These are phyloP conservation scores for Hexactinellida sp. DNA, from an alignment of 37 sponge, comb jelly and placozoan species.

Conservation along the genomic window DNA sequence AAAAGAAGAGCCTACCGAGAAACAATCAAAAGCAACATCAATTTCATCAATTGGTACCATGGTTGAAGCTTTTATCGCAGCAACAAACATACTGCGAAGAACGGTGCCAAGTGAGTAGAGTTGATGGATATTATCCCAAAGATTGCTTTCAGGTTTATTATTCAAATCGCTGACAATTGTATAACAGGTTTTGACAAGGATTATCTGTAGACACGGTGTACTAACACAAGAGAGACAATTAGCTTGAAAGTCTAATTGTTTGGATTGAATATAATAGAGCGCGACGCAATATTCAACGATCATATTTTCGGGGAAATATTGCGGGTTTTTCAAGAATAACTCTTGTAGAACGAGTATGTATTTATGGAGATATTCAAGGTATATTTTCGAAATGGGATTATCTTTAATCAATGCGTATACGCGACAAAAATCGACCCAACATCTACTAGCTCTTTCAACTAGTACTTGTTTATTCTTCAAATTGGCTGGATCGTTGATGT, in stretches of 20 bases:
- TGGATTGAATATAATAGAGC: neutral
- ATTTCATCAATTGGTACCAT: neutral
- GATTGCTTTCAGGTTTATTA: neutral
- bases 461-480: neutral
- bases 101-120: neutral
- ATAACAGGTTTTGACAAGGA: neutral
- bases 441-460: neutral
- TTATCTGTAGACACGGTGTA: neutral
- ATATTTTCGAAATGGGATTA: neutral
- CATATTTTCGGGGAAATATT: neutral
- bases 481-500: neutral
- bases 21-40: neutral
- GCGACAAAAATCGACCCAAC: constrained; percentile 7
- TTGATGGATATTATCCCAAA: neutral
- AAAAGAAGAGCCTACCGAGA: neutral
- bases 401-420: neutral
- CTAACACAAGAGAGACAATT: neutral
- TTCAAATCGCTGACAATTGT: neutral
- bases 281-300: neutral
- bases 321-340: neutral
- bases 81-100: neutral
- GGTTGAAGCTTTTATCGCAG: neutral
- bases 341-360: neutral
- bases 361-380: neutral
- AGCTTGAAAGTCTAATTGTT: neutral